These are phyloP conservation scores for Synanthedon andrenaeformis DNA, from an alignment of 2,888 invertebrate genomes.

Conservation along the genomic window DNA sequence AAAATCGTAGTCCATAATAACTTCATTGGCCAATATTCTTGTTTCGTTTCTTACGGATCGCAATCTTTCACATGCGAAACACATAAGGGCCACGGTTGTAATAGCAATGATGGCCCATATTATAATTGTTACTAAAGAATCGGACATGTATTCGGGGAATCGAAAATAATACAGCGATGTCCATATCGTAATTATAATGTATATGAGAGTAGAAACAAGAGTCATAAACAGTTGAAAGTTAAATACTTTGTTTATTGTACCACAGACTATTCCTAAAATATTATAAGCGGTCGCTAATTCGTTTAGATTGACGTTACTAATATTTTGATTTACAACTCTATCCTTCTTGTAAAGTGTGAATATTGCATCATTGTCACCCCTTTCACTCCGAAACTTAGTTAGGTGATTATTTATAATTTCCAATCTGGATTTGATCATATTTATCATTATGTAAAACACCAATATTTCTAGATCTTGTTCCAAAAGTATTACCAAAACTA, in stretches of 20 bases:
- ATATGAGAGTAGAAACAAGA: conserved; percentile 4
- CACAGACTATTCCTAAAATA: conserved; percentile 5
- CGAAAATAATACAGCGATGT: conserved; percentile 3
- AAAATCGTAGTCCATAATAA: conserved; percentile 9
- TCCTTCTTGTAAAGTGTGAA: not conserved
- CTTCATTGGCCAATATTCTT: conserved; percentile 5
- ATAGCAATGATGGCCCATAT: conserved; percentile 5
- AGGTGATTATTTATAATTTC: conserved; percentile 4
- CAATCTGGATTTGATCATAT: conserved; percentile 3
- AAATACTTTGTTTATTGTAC: conserved; percentile 6
- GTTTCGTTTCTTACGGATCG: conserved; percentile 4
- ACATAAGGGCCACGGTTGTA: conserved; percentile 3
- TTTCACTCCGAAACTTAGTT: not conserved
- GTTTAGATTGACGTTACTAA: not conserved
- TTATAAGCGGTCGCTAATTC: conserved; percentile 6
- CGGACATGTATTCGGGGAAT: not conserved
- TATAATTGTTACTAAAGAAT: conserved; percentile 2
- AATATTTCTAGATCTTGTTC: conserved; percentile 1
- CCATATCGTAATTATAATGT: conserved; percentile 7
- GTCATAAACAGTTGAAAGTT: conserved; percentile 8
- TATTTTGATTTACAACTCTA: not conserved
- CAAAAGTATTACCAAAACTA: not conserved
- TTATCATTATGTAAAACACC: conserved; percentile 2
- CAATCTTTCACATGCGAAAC: conserved; percentile 5
- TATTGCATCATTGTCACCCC: not conserved